Conservation (phyloP, 2,888 invertebrate genomes). For the Apodemia hepburni region DNA sequence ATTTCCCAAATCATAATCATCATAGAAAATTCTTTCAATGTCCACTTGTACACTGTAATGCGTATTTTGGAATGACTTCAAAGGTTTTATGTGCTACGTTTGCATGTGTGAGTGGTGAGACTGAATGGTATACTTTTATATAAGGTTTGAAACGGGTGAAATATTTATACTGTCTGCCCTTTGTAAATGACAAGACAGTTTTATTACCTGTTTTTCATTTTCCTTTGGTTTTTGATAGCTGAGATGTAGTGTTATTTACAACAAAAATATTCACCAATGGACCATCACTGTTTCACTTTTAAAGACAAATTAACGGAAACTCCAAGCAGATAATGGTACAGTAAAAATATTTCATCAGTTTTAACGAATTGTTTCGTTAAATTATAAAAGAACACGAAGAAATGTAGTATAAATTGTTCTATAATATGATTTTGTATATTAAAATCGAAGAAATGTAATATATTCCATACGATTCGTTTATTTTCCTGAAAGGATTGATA, state of each 20-base stretch:
- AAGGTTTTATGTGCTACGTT: background rate
- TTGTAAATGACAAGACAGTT: too few relatives aligned
- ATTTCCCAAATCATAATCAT: too few relatives aligned
- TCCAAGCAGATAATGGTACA: background rate
- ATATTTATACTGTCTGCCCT: background rate
- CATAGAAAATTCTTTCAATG: background rate
- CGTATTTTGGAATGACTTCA: background rate
- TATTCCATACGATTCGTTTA: background rate
- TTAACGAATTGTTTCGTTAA: slow-evolving; percentile 4
- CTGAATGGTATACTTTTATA: background rate
- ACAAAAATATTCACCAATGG: too few relatives aligned
- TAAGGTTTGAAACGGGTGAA: background rate
- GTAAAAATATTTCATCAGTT: slow-evolving; percentile 3
- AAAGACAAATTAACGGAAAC: too few relatives aligned
- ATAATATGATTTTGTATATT: background rate
- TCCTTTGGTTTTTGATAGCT: too few relatives aligned
- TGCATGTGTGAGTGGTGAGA: slow-evolving; percentile 3
- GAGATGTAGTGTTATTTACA: too few relatives aligned
- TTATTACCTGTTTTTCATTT: too few relatives aligned
- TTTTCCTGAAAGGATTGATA: background rate
- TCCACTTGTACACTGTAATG: background rate
- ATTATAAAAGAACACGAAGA: background rate
- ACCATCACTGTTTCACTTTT: too few relatives aligned
- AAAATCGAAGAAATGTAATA: slow-evolving; percentile 5
- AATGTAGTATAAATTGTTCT: slow-evolving; percentile 2